Conservation (phyloP, 2,888 invertebrate species). For the Acleris emargana region DNA sequence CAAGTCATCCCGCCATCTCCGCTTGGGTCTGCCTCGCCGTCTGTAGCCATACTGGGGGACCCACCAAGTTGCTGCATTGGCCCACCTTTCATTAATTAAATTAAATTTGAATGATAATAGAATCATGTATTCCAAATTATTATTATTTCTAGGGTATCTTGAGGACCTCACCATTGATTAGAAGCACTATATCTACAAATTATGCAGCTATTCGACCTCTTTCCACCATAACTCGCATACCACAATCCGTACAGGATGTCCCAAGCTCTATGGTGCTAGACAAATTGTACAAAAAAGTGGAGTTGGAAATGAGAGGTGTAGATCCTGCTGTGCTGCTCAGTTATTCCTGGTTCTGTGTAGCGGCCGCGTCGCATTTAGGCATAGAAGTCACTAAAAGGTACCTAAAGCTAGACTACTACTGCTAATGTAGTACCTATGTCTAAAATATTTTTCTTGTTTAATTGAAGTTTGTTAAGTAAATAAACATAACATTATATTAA, state of each 20-base stretch:
- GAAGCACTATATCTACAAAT: constrained; percentile 49
- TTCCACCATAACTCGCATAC: constrained; percentile 49
- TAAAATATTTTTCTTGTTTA: too few relatives aligned
- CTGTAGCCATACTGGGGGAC: too few relatives aligned
- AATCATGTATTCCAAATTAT: not conserved
- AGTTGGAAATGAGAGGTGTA: constrained; percentile 93
- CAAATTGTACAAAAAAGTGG: constrained; percentile 91
- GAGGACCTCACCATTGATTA: constrained; percentile 54
- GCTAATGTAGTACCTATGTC: too few relatives aligned
- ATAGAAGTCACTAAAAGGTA: constrained; percentile 89
- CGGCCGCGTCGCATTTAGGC: constrained; percentile 91
- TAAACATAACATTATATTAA: too few relatives aligned
- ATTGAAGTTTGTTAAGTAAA: too few relatives aligned
- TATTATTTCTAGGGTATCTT: constrained; percentile 56
- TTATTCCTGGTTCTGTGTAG: constrained; percentile 92
- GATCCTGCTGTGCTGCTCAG: constrained; percentile 95
- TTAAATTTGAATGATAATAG: too few relatives aligned
- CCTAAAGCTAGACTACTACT: too few relatives aligned
- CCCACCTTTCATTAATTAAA: too few relatives aligned
- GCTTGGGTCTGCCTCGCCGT: too few relatives aligned
- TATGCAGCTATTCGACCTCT: constrained; percentile 51
- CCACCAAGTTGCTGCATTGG: too few relatives aligned
- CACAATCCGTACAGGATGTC: constrained; percentile 53
- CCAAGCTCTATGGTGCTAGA: constrained; percentile 81
- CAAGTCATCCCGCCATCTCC: too few relatives aligned